These are phyloP conservation scores for Grus americana DNA, from an alignment of 2,113 vertebrate genomes.

Conservation along the genomic window DNA sequence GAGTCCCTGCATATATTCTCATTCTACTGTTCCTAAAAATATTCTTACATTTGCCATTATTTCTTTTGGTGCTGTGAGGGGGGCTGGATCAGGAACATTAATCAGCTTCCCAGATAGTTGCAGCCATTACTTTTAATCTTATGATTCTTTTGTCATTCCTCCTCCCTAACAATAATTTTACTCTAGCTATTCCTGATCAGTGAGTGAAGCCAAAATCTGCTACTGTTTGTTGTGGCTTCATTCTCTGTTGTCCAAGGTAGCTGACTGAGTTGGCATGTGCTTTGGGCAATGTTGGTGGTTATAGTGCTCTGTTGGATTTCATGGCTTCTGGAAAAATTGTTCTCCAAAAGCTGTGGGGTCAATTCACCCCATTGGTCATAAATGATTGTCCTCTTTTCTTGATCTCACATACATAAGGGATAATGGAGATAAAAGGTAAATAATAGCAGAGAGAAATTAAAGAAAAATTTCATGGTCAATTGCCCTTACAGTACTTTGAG, in stretches of 20 bases:
- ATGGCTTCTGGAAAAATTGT: background rate
- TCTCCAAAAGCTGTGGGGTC: background rate
- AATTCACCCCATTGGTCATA: background rate
- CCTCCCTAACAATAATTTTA: background rate
- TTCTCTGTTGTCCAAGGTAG: background rate
- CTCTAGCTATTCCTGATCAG: background rate
- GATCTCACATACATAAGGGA: background rate
- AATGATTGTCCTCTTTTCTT: background rate
- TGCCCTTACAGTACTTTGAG: background rate
- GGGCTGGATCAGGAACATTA: background rate
- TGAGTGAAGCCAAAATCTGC: background rate
- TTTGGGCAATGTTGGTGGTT: background rate
- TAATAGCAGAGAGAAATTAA: background rate
- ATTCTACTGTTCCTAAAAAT: background rate
- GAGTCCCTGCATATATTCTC: background rate
- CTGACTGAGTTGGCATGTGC: background rate
- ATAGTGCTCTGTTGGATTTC: background rate
- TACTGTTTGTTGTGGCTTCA: background rate
- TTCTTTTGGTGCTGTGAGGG: background rate
- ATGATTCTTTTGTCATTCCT: background rate
- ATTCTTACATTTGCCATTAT: background rate
- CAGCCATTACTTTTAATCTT: background rate
- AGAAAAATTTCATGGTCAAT: background rate
- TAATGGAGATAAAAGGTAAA: background rate
- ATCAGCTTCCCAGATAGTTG: background rate